Conservation (phyloP, 2,113 vertebrate species). For the Dasyornis broadbenti region DNA sequence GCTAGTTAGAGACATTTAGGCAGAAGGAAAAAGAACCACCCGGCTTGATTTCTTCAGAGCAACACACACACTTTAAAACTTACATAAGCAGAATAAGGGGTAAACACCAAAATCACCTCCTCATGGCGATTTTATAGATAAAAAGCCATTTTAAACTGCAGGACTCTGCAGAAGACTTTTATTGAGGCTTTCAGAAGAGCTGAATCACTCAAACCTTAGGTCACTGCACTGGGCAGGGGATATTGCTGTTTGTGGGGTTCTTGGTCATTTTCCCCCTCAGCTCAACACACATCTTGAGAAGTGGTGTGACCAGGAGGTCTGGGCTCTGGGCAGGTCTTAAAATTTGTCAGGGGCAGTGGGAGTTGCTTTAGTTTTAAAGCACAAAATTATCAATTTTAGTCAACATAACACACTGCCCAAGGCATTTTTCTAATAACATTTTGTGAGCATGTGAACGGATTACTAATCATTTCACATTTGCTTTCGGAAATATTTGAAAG, state of each 20-base stretch:
- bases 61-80: background rate
- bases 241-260: background rate
- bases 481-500: constrained; percentile 69
- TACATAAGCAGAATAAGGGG: background rate
- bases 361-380: background rate
- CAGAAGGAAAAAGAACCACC: background rate
- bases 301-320: background rate
- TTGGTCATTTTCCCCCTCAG: background rate
- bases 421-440: constrained; percentile 69
- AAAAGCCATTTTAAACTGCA: background rate
- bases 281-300: background rate
- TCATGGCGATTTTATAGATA: background rate
- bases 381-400: constrained; percentile 51
- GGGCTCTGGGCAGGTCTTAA: background rate
- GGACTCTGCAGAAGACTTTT: background rate
- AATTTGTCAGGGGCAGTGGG: background rate
- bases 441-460: constrained; percentile 50
- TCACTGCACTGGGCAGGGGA: fast-evolving
- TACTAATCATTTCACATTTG: constrained; percentile 70
- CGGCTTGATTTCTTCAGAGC: background rate
- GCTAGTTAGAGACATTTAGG: background rate
- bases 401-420: constrained; percentile 53
- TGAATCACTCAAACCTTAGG: background rate
- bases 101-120: background rate
- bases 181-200: background rate